Percentiles rank a stretch among this genome's conserved stretches.
Conservation (phyloP, 2,888 invertebrate species). For the Luperina nickerlii region DNA sequence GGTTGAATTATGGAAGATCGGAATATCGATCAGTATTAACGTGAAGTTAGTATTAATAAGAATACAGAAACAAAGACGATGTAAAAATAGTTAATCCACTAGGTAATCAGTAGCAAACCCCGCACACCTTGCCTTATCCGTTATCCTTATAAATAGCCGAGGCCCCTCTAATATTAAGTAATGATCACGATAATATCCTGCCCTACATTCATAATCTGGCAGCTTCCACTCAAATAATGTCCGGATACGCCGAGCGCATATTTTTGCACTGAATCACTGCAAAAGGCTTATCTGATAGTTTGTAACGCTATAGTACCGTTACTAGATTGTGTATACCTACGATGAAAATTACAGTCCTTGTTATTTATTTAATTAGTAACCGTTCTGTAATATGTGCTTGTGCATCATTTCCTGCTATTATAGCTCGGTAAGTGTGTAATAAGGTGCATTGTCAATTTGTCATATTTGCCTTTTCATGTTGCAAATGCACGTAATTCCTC, state of each 20-base stretch:
- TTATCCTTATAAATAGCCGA: slow-evolving; percentile 18
- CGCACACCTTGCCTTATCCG: slow-evolving; percentile 3
- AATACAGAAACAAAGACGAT: slow-evolving; percentile 1
- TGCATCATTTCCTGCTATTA: slow-evolving; percentile 55
- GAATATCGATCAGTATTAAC: slow-evolving; percentile 14
- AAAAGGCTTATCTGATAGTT: slow-evolving; percentile 46
- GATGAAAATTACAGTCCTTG: slow-evolving; percentile 33
- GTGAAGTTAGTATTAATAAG: background rate
- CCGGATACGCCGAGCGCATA: slow-evolving; percentile 64
- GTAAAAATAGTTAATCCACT: background rate
- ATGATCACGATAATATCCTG: slow-evolving; percentile 47
- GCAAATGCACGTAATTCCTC: slow-evolving; percentile 16
- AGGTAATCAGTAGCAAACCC: slow-evolving; percentile 23
- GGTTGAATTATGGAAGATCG: background rate
- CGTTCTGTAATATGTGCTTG: slow-evolving; percentile 30
- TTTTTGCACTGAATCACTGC: slow-evolving; percentile 62
- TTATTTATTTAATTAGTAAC: slow-evolving; percentile 58
- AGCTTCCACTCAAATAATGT: slow-evolving; percentile 55
- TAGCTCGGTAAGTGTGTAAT: slow-evolving; percentile 1
- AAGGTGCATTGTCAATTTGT: slow-evolving; percentile 19
- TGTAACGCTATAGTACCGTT: slow-evolving; percentile 26
- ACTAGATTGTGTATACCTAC: slow-evolving; percentile 5
- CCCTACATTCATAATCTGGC: slow-evolving; percentile 50
- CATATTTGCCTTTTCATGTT: slow-evolving; percentile 18
- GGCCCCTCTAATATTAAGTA: slow-evolving; percentile 17